phyloP scores from a whole-genome alignment of 2,113 vertebrate species.

The Tylochromis polylepis region DNA sequence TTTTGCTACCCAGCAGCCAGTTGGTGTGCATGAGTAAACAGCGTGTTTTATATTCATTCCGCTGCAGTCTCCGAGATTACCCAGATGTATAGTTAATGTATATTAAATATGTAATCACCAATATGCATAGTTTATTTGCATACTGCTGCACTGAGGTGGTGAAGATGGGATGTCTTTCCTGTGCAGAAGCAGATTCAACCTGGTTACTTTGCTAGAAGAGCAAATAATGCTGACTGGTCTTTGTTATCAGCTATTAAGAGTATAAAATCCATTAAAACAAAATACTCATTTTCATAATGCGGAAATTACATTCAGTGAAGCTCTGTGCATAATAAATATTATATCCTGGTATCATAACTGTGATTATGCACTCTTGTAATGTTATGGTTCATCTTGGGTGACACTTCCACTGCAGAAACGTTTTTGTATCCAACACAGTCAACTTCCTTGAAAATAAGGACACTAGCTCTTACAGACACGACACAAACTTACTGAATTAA shows the following conservation, averaged over 20 bases:
- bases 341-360: background rate
- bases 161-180: background rate
- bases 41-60: background rate
- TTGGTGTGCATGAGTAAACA: background rate
- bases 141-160: background rate
- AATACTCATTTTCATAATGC: background rate
- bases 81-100: constrained; percentile 27
- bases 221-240: background rate
- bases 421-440: background rate
- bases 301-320: background rate
- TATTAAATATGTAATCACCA: constrained; percentile 21
- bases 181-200: background rate
- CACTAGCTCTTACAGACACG: background rate
- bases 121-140: background rate
- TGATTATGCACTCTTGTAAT: background rate
- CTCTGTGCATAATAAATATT: background rate
- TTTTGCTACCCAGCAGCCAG: constrained; percentile 3
- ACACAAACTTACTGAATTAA: background rate
- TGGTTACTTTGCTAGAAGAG: background rate
- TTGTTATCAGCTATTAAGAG: background rate
- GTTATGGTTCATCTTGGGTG: background rate
- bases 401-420: background rate
- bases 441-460: background rate
- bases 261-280: background rate
- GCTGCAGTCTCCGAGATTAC: background rate